These are phyloP conservation scores for Drosophila suzukii DNA, from an alignment of 1,140 invertebrate species.

Conservation along the genomic window DNA sequence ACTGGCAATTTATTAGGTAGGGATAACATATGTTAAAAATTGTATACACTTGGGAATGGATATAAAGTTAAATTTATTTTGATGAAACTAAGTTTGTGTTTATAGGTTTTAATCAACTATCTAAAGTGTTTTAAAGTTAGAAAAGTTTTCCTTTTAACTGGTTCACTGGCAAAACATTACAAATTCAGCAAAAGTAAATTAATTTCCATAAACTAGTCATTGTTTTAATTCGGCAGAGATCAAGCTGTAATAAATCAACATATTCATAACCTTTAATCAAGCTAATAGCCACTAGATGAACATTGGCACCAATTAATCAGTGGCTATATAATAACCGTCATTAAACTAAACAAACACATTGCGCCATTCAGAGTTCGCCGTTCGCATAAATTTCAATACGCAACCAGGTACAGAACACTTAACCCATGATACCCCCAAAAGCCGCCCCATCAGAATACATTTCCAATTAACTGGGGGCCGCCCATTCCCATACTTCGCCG, in stretches of 20 bases:
- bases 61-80: not conserved
- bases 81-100: not conserved
- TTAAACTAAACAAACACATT: constrained; percentile 78
- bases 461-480: constrained; percentile 59
- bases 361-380: constrained; percentile 25
- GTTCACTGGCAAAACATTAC: too few species aligned
- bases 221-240: not conserved
- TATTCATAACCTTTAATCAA: constrained; percentile 58
- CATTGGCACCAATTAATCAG: constrained; percentile 64
- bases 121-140: too few species aligned
- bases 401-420: constrained; percentile 28
- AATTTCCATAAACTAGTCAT: not conserved
- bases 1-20: constrained; percentile 1
- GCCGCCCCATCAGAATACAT: constrained; percentile 28
- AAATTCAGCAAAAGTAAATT: not conserved
- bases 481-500: not conserved
- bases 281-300: constrained; percentile 56
- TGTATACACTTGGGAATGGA: not conserved
- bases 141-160: too few species aligned
- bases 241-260: constrained; percentile 19
- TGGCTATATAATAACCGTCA: constrained; percentile 73
- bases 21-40: constrained; percentile 1
- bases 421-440: constrained; percentile 20
- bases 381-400: constrained; percentile 75
- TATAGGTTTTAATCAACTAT: not conserved